Evolutionary conservation across 2,113 vertebrate species (phyloP), one percentile per base, ranked within the genome.

Genomic region (Neotoma lepida): DNA sequence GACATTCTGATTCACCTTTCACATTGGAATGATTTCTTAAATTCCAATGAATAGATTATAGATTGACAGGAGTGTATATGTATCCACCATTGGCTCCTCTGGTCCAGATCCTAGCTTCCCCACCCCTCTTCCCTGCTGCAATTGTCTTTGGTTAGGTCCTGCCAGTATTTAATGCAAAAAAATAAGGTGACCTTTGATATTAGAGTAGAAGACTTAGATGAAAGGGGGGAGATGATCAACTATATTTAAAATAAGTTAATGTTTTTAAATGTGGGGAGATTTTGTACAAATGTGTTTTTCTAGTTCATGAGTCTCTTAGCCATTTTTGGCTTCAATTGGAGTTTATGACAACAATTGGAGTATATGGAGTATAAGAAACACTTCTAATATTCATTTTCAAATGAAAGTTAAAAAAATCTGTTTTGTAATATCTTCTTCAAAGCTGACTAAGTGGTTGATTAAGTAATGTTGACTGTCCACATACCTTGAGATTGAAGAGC

Each of bases 341-440:
- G 1, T 12, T 28, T 39, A n/a, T 74, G 26, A 46, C n/a, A 93
- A 56, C n/a, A n/a, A n/a, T n/a, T n/a, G n/a, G n/a, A 78, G 0
- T 20, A 49, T 35, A 41, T 70, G 22, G 44, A 28, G 90, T n/a
- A 66, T 9, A 76, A 30, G 39, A 92, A 88, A 87, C 13, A 96
- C 54, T 15, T 85, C 13, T 89, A 70, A 85, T 85, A 68, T 71
- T 86, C 93, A 85, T 41, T 86, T 94, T 86, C 77, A 89, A 90
- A 88, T n/a, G 2, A 93, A 64, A 71, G 78, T 86, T 89, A 39
- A 56, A 39, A 66, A 6, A 70, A 33, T 90, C 49, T 84, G 61
- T 71, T 95, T 95, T 91, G 1, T 4, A n/a, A 14, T 58, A 61
- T 63, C 51, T 82, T 87, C 5, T 46, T 94, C 33, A 91, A 0